Percentiles rank a stretch among this genome's conserved stretches.
These are phyloP conservation scores for Aptenodytes forsteri DNA, from an alignment of 2,113 vertebrate species.

Conservation along the genomic window DNA sequence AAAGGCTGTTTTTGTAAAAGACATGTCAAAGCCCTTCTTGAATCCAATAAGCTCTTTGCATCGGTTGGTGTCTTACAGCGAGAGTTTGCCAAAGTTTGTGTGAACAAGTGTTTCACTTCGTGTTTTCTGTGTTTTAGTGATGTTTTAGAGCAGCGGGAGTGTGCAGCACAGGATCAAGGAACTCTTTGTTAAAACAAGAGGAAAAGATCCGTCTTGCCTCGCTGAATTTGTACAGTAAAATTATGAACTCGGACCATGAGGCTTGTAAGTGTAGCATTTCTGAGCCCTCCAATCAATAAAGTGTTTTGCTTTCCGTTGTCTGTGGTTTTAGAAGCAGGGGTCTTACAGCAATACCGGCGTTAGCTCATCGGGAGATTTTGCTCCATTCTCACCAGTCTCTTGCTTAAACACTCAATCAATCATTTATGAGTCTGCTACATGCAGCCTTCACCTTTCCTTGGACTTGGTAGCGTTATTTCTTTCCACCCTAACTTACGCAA, in stretches of 20 bases:
- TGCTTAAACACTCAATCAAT: background rate
- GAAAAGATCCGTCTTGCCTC: background rate
- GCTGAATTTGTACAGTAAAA: background rate
- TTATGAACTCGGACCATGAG: background rate
- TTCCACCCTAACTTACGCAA: background rate
- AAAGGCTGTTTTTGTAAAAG: background rate
- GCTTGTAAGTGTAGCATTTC: background rate
- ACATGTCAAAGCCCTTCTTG: background rate
- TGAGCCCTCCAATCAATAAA: background rate
- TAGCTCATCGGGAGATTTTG: background rate
- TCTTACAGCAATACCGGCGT: background rate
- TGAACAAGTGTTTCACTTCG: background rate
- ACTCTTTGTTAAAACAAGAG: background rate
- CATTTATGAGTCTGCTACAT: background rate
- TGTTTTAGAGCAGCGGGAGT: background rate
- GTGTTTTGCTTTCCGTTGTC: background rate
- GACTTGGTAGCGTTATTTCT: background rate
- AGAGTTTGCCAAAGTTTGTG: background rate
- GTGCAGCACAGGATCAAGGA: background rate
- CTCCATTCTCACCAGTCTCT: background rate
- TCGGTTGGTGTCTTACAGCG: accelerated
- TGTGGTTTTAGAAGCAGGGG: background rate
- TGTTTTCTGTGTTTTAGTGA: background rate
- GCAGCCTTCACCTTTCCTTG: background rate
- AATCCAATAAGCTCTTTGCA: background rate